Conservation (phyloP, 2,797 vertebrate species). For the Lacerta agilis region DNA sequence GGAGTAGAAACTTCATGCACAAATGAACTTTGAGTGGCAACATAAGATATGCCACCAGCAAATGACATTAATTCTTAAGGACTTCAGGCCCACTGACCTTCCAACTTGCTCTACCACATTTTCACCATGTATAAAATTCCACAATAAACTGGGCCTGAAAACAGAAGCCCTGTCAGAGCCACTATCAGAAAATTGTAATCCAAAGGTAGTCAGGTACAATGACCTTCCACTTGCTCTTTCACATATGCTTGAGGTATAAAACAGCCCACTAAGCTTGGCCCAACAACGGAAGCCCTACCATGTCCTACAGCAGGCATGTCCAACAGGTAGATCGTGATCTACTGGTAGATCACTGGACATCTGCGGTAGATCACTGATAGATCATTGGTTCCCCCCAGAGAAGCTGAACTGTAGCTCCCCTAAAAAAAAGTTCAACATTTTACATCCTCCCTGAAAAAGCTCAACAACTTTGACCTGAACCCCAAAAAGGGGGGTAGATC, state of each 20-base stretch:
- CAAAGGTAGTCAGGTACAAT: neutral
- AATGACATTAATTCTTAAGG: neutral
- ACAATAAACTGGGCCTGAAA: neutral
- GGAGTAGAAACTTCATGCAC: no score
- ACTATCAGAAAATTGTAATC: neutral
- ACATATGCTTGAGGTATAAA: neutral
- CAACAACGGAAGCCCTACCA: neutral
- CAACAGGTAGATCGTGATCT: no score
- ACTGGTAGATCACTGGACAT: no score
- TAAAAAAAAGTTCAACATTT: no score
- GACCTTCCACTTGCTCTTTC: neutral
- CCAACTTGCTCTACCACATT: neutral
- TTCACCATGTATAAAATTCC: neutral
- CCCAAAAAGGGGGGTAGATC: no score
- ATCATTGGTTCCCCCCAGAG: no score
- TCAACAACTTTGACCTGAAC: no score
- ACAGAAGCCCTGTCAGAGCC: neutral
- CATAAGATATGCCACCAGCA: no score
- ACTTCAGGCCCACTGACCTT: neutral
- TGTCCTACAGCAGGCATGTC: no score
- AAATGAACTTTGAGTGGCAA: neutral
- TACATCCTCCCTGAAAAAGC: no score
- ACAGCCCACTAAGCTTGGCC: neutral
- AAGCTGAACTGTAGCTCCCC: no score
- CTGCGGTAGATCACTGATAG: no score